Percentiles rank a stretch among this genome's conserved stretches.
Conservation (phyloP, 2,113 vertebrate species). For the Dendropsophus ebraccatus region DNA sequence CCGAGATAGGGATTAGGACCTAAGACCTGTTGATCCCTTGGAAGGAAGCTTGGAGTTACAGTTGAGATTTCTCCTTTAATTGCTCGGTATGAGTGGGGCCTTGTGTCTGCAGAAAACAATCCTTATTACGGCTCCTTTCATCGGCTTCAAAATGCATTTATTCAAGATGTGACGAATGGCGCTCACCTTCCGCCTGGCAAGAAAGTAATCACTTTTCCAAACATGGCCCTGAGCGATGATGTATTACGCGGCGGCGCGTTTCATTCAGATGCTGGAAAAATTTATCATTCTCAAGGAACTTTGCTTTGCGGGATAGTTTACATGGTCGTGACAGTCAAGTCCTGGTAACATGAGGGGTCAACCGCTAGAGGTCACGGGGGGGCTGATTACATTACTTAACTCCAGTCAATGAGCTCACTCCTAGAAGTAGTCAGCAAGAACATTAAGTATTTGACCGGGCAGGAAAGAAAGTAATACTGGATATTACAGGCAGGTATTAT, state of each 20-base stretch:
- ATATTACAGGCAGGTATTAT: conserved; percentile 16
- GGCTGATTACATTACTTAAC: conserved; percentile 14
- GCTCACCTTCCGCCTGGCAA: conserved; percentile 29
- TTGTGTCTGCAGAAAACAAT: conserved; percentile 15
- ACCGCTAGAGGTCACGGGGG: background rate
- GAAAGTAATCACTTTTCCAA: conserved; percentile 58
- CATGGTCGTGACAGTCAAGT: background rate
- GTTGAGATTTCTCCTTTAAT: background rate
- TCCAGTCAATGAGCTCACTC: background rate
- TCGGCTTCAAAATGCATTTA: conserved; percentile 40
- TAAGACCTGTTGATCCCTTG: background rate
- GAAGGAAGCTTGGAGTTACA: background rate
- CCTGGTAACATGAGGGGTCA: conserved; percentile 14
- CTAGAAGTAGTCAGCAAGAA: conserved; percentile 5
- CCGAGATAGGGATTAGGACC: background rate
- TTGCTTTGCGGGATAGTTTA: background rate
- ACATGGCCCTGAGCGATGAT: conserved; percentile 58
- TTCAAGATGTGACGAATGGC: background rate
- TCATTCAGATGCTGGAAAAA: conserved; percentile 34
- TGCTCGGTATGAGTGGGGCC: background rate
- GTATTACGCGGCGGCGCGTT: conserved; percentile 55
- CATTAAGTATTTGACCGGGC: background rate
- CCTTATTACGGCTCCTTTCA: conserved; percentile 7
- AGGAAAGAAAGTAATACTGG: conserved; percentile 35
- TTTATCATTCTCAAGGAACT: conserved; percentile 49